Conservation (phyloP, 2,797 vertebrate genomes). For the Rhinichthys osculus region DNA sequence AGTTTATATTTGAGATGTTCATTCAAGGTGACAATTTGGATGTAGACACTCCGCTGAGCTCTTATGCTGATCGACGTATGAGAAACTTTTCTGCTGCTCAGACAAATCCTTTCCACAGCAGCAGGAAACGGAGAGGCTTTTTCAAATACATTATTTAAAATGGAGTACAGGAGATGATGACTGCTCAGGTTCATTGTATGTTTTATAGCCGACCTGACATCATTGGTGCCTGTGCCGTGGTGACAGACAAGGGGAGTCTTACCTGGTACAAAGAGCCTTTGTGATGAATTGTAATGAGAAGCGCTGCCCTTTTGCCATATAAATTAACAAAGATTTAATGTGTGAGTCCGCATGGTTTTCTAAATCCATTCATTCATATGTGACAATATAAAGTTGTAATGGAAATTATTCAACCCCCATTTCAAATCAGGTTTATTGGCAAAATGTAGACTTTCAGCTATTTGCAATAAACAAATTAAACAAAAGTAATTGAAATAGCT, state of each 20-base stretch:
- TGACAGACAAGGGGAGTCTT: background rate
- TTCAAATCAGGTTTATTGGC: too few species aligned
- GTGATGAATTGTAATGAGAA: conserved; percentile 36
- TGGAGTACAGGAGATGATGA: conserved; percentile 46
- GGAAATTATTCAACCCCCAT: too few species aligned
- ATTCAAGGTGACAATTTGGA: conserved; percentile 53
- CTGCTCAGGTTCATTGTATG: conserved; percentile 48
- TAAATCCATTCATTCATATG: conserved; percentile 13
- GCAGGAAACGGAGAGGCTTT: conserved; percentile 48
- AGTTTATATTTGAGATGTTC: conserved; percentile 16
- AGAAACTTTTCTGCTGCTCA: conserved; percentile 60
- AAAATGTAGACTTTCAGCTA: too few species aligned
- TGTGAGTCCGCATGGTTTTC: background rate
- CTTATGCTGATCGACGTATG: conserved; percentile 49
- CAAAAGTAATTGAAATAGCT: too few species aligned
- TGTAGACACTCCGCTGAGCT: conserved; percentile 20
- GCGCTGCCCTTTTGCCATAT: conserved; percentile 22
- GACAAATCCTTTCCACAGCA: conserved; percentile 54
- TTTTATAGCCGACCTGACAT: conserved; percentile 26
- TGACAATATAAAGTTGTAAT: background rate
- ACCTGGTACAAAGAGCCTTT: conserved; percentile 46
- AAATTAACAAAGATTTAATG: background rate
- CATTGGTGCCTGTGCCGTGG: conserved; percentile 12
- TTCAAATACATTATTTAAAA: conserved; percentile 59
- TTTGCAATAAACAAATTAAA: too few species aligned